phyloP scores from a whole-genome alignment of 2,888 invertebrate species.

The Arrhopalites spinosus region DNA sequence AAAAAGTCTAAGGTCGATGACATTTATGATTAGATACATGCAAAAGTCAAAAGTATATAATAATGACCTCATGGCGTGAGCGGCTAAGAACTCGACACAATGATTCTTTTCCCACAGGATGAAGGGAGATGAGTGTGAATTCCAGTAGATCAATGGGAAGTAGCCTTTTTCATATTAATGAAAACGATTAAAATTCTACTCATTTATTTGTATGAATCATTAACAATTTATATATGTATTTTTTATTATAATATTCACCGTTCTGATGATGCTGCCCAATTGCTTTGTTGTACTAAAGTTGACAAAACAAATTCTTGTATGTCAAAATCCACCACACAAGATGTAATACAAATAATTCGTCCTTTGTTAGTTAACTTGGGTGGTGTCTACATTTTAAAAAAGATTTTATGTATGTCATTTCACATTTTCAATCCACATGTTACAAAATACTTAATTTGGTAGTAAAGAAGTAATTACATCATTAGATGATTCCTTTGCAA shows the following conservation, averaged over 20 bases:
- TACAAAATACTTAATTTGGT: conserved; percentile 13
- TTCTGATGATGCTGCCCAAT: conserved; percentile 62
- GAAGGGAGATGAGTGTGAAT: conserved; percentile 85
- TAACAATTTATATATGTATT: not conserved
- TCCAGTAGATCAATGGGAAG: conserved; percentile 85
- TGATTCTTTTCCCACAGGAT: conserved; percentile 75
- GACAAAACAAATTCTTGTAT: conserved; percentile 86
- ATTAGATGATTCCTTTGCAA: not conserved
- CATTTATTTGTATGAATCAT: no score
- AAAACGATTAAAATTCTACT: no score
- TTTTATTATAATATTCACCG: not conserved
- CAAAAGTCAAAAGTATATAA: not conserved
- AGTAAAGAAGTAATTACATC: not conserved
- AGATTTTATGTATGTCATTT: not conserved
- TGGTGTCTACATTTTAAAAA: not conserved
- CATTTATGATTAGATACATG: not conserved
- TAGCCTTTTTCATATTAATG: no score
- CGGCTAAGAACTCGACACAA: conserved; percentile 67
- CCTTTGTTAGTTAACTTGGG: conserved; percentile 65
- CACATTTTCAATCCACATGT: no score
- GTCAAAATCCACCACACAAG: conserved; percentile 83
- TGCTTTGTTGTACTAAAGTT: conserved; percentile 81
- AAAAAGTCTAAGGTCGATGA: not conserved
- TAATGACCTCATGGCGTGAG: conserved; percentile 4
- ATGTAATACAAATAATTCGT: conserved; percentile 87